Conservation (phyloP, 2,888 invertebrate genomes). For the Rotaria magnacalcarata region DNA sequence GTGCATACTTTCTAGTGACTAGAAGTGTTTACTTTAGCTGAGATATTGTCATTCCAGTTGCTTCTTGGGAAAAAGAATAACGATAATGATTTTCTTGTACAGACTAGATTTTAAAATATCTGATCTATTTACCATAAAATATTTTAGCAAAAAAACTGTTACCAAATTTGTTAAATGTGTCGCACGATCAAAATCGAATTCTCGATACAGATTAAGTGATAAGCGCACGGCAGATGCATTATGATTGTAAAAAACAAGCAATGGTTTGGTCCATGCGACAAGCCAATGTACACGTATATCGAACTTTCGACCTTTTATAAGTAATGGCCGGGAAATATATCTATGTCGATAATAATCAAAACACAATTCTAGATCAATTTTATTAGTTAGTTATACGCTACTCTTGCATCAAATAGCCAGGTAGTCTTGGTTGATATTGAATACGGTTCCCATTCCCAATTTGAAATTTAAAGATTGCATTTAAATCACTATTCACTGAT, state of each 20-base stretch:
- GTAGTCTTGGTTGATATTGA: neutral
- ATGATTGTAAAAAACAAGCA: constrained; percentile 56
- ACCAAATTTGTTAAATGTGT: constrained; percentile 60
- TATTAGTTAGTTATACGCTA: neutral
- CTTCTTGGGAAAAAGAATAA: neutral
- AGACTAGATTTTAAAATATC: neutral
- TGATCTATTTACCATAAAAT: too few species aligned
- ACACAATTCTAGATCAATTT: neutral
- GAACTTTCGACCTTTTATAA: constrained; percentile 57
- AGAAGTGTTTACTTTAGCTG: neutral
- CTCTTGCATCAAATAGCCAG: constrained; percentile 30
- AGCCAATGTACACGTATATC: constrained; percentile 59
- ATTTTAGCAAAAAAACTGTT: neutral
- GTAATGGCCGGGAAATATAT: constrained; percentile 56
- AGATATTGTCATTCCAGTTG: neutral
- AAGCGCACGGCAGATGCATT: constrained; percentile 56
- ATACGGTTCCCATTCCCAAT: neutral
- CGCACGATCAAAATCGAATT: constrained; percentile 54
- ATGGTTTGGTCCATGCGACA: constrained; percentile 57
- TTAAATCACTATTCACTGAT: neutral
- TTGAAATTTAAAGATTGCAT: neutral
- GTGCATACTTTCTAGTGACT: too few species aligned
- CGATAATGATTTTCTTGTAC: constrained; percentile 32
- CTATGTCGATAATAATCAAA: constrained; percentile 48
- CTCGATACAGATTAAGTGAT: constrained; percentile 55